Evolutionary conservation across 2,888 invertebrate genomes (phyloP).

Genomic region (Kuschelorhynchus macadamiae): DNA sequence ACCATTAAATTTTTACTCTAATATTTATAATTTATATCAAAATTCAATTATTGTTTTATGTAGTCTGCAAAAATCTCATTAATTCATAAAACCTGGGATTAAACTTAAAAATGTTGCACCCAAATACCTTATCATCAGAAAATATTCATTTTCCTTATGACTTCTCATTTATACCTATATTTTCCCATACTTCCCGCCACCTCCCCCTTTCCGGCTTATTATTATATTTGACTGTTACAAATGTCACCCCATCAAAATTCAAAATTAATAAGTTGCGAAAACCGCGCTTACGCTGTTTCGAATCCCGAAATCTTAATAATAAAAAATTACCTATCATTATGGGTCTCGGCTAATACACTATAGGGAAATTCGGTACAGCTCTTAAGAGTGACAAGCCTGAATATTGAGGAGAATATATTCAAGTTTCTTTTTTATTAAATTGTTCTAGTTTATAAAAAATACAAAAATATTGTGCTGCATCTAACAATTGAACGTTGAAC

Average conservation of each 20-base stretch:
- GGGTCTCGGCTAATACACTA: constrained; percentile 58
- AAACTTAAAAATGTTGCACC: no score
- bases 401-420: no score
- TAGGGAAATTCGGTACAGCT: constrained; percentile 35
- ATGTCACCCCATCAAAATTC: constrained; percentile 57
- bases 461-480: no score
- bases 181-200: constrained; percentile 29
- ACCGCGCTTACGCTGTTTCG: constrained; percentile 48
- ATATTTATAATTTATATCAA: no score
- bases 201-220: constrained; percentile 28
- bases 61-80: no score
- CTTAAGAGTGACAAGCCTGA: constrained; percentile 39
- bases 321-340: constrained; percentile 65
- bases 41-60: no score
- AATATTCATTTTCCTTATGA: constrained; percentile 6
- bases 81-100: no score
- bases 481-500: no score
- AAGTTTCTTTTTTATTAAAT: no score
- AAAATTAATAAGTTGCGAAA: constrained; percentile 56
- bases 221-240: constrained; percentile 58
- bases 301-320: constrained; percentile 61
- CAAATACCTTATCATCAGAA: neutral
- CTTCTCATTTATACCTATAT: constrained; percentile 27
- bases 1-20: no score
- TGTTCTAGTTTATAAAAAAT: no score